Base-by-base conservation (phyloP, 1,140 invertebrate species). In the Ditylenchus dipsaci region DNA sequence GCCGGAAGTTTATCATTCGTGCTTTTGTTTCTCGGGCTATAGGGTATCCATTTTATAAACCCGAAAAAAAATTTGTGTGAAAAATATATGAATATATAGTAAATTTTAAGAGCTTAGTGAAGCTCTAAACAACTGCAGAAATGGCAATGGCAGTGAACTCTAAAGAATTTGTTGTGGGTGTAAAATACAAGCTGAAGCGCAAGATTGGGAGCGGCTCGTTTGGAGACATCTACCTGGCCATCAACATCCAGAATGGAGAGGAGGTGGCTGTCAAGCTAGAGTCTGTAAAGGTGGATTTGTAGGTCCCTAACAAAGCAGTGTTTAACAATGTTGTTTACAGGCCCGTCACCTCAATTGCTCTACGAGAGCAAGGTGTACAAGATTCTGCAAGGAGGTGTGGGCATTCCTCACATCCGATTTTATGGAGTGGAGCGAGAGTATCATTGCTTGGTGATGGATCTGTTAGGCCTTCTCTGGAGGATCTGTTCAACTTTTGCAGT, bases 171-270 rank as follows among this genome's bases (percentile, higher is more conserved):
- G 62, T 71, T 80, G 90, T 94, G 78, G 91, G 90, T 78, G 89
- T 88, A 77, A 93, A 94, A 86, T 97, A 97, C 86, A 89, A 92
- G 83, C 88, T 98, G 77, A 89, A 95, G 78, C 88, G 94, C 76
- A 95, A 95, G 88, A 97, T 98, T 83, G 95, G 91, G 83, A 94
- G 92, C 84, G 95, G 95, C 75, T 97, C 94, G 1, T 98, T 98
- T 86, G 95, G 95, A 83, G 95, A 97, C 86, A 97, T 98, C 84
- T 97, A 95, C 85, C 87, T 97, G 78, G 93, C 91, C 73, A 93
- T 96, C 85, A 96, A 95, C 87, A 89, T 93, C 81, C 88, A 89
- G 80, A 95, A 92, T 89, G 94, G 93, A 84, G 94, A 96, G 89
- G 93, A 96, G 87, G 93, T 97, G 61, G 94, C 94, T 77, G 91